Conservation (phyloP, 2,113 vertebrate genomes). For the Perca fluviatilis region DNA sequence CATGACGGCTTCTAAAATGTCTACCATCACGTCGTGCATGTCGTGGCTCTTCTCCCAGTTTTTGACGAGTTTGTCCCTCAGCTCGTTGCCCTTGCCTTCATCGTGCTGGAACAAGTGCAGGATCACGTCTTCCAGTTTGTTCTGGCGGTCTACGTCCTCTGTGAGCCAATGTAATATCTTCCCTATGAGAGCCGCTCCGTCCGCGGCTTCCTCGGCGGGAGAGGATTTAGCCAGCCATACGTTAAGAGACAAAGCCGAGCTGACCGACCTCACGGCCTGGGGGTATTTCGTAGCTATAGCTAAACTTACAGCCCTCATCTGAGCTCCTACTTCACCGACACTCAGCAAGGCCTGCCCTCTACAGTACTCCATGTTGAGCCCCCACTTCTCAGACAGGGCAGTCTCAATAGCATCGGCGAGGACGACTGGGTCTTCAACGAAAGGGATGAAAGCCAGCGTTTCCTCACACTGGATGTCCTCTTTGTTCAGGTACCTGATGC, state of each 20-base stretch:
- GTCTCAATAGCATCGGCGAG: conserved; percentile 79
- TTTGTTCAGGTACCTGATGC: conserved; percentile 83
- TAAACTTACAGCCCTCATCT: conserved; percentile 79
- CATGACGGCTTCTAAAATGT: conserved; percentile 76
- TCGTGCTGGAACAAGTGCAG: conserved; percentile 72
- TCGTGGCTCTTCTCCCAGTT: conserved; percentile 85
- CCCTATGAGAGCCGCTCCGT: conserved; percentile 66
- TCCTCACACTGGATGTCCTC: conserved; percentile 84
- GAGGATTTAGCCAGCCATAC: conserved; percentile 82
- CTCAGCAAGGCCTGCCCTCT: conserved; percentile 81
- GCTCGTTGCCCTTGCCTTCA: conserved; percentile 78
- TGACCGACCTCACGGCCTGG: conserved; percentile 76
- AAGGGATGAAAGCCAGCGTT: conserved; percentile 82
- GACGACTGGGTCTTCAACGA: conserved; percentile 58
- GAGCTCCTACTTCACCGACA: conserved; percentile 74
- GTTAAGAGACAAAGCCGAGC: conserved; percentile 79
- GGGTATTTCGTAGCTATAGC: conserved; percentile 81
- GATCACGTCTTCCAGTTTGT: conserved; percentile 80
- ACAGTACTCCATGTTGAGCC: conserved; percentile 85
- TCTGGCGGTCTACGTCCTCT: conserved; percentile 74
- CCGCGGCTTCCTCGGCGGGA: conserved; percentile 55
- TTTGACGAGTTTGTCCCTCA: conserved; percentile 80
- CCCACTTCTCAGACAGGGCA: conserved; percentile 84
- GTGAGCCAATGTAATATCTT: conserved; percentile 82
- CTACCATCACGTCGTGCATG: conserved; percentile 78